Evolutionary conservation across 2,113 vertebrate species (phyloP).

Genomic region (Vimba vimba): DNA sequence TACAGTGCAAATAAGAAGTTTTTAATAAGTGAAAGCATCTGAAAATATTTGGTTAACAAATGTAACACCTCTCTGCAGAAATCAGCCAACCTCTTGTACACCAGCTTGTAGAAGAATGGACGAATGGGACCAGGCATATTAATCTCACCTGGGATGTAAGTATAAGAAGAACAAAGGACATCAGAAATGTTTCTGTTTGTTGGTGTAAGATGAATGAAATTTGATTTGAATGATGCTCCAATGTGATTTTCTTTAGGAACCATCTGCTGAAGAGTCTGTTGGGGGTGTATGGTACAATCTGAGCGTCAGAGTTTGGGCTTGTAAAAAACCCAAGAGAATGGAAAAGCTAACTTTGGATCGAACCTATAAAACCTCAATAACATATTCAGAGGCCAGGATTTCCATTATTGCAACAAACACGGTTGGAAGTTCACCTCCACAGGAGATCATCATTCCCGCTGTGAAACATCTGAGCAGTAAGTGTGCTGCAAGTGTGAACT

Average conservation of each 20-base stretch:
- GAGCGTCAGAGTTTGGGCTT: not conserved
- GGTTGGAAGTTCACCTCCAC: not conserved
- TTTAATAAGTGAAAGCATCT: not conserved
- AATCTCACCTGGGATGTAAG: slow-evolving; percentile 50
- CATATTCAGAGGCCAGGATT: slow-evolving; percentile 45
- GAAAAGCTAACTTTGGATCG: not conserved
- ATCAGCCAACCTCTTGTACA: not conserved
- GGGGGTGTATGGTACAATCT: slow-evolving; percentile 49
- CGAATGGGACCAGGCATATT: not conserved
- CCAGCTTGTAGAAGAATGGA: not conserved
- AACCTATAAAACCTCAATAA: not conserved
- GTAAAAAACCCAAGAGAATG: not conserved
- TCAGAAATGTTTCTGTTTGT: not conserved
- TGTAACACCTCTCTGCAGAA: slow-evolving; percentile 40
- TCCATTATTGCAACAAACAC: slow-evolving; percentile 47
- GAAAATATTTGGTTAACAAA: not conserved
- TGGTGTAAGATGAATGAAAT: not conserved
- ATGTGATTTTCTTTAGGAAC: slow-evolving; percentile 33
- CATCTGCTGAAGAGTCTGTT: slow-evolving; percentile 38
- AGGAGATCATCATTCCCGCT: slow-evolving; percentile 34
- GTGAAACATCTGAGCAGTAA: slow-evolving; percentile 49
- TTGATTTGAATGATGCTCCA: not conserved
- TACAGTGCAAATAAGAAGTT: no score
- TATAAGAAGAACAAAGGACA: not conserved
- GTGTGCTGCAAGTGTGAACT: slow-evolving; percentile 5